phyloP scores from a whole-genome alignment of 2,888 invertebrate genomes.

The Agrypnus murinus region DNA sequence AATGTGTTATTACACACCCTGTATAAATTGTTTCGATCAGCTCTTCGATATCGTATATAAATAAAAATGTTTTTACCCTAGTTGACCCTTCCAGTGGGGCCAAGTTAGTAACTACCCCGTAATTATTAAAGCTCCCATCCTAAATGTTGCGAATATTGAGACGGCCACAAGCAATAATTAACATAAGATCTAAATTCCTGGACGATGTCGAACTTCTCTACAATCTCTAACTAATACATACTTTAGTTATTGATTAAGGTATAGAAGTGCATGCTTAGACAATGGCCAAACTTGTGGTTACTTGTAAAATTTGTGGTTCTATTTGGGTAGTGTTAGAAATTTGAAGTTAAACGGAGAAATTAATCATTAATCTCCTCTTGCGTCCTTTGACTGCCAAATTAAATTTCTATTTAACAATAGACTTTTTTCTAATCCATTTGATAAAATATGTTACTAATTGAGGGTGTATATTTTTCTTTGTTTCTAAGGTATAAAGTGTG shows the following conservation, averaged over 20 bases:
- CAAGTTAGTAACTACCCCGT: constrained; percentile 65
- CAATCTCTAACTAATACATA: constrained; percentile 59
- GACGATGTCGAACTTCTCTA: constrained; percentile 57
- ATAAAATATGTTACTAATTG: too few species aligned
- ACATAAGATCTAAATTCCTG: constrained; percentile 67
- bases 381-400: too few species aligned
- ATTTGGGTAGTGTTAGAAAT: constrained; percentile 20
- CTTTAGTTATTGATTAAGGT: constrained; percentile 53
- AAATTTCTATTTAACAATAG: too few species aligned
- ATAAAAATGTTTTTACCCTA: constrained; percentile 50
- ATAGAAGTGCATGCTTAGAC: constrained; percentile 50
- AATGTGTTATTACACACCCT: constrained; percentile 20
- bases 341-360: constrained; percentile 17
- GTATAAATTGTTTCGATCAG: constrained; percentile 39
- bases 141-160: constrained; percentile 69
- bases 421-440: too few species aligned
- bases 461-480: too few species aligned
- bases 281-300: constrained; percentile 48
- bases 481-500: too few species aligned
- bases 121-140: constrained; percentile 63
- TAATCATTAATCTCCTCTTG: not conserved
- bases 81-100: constrained; percentile 54
- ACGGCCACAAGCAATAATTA: constrained; percentile 68
- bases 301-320: constrained; percentile 48
- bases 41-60: constrained; percentile 45